Conservation (phyloP, 1,140 invertebrate genomes). For the Meteorus sp. region DNA sequence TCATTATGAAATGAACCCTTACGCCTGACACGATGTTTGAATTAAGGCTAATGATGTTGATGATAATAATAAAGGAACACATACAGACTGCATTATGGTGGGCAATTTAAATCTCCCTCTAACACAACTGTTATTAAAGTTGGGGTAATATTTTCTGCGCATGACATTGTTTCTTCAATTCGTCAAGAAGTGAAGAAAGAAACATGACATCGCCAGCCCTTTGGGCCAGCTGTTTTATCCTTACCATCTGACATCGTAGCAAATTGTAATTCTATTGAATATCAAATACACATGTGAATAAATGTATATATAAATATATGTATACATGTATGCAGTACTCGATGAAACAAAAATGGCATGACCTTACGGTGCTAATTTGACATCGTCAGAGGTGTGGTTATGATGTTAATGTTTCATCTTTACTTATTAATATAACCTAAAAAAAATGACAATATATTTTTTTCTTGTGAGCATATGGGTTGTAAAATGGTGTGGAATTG, state of each 20-base stretch:
- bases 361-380: background rate
- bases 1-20: too few relatives aligned
- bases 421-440: background rate
- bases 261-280: too few relatives aligned
- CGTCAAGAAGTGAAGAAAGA: background rate
- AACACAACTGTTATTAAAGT: too few relatives aligned
- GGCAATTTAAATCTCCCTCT: background rate
- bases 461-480: too few relatives aligned
- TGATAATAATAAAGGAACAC: constrained; percentile 46
- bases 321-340: too few relatives aligned
- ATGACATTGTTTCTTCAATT: background rate
- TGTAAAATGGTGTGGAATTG: too few relatives aligned
- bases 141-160: too few relatives aligned
- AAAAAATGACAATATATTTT: background rate
- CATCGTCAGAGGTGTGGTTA: constrained; percentile 5
- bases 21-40: constrained; percentile 35
- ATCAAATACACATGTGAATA: too few relatives aligned
- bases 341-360: background rate
- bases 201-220: too few relatives aligned
- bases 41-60: constrained; percentile 44
- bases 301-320: too few relatives aligned
- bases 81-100: constrained; percentile 40
- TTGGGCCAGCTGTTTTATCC: background rate
- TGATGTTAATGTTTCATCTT: background rate
- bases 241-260: background rate